phyloP scores from a whole-genome alignment of 2,888 invertebrate genomes.

The Arenicola marina region DNA sequence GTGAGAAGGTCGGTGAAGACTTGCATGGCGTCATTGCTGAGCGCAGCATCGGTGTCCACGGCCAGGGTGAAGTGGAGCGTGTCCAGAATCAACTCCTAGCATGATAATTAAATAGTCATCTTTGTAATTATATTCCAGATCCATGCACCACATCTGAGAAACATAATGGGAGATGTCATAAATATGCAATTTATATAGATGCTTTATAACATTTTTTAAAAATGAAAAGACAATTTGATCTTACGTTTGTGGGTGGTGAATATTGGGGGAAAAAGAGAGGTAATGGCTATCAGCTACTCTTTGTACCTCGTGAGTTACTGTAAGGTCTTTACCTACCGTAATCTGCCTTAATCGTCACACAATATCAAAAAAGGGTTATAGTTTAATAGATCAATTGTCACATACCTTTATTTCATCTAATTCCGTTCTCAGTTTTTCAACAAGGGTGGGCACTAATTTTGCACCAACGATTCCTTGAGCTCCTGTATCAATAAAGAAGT shows the following conservation, averaged over 20 bases:
- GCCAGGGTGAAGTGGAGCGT: slow-evolving; percentile 60
- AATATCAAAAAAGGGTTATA: too few species aligned
- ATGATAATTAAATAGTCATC: too few species aligned
- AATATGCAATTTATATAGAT: too few species aligned
- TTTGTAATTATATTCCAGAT: neutral
- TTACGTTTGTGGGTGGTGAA: too few species aligned
- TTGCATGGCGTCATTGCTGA: slow-evolving; percentile 41
- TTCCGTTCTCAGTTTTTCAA: slow-evolving; percentile 54
- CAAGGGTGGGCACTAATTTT: slow-evolving; percentile 51
- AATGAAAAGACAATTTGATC: too few species aligned
- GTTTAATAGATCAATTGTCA: too few species aligned
- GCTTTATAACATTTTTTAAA: neutral
- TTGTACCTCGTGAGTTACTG: too few species aligned
- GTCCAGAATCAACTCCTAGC: slow-evolving; percentile 57
- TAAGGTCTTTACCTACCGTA: too few species aligned
- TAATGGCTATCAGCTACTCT: too few species aligned
- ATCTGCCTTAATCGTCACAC: too few species aligned
- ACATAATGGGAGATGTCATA: neutral
- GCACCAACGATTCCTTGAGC: slow-evolving; percentile 58
- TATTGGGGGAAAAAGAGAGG: too few species aligned
- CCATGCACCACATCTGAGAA: neutral
- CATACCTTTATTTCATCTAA: slow-evolving; percentile 59
- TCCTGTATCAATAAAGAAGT: slow-evolving; percentile 39
- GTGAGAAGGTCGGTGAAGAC: slow-evolving; percentile 52
- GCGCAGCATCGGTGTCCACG: slow-evolving; percentile 54